Conservation (phyloP, 2,888 invertebrate genomes). For the Amiota communis region DNA sequence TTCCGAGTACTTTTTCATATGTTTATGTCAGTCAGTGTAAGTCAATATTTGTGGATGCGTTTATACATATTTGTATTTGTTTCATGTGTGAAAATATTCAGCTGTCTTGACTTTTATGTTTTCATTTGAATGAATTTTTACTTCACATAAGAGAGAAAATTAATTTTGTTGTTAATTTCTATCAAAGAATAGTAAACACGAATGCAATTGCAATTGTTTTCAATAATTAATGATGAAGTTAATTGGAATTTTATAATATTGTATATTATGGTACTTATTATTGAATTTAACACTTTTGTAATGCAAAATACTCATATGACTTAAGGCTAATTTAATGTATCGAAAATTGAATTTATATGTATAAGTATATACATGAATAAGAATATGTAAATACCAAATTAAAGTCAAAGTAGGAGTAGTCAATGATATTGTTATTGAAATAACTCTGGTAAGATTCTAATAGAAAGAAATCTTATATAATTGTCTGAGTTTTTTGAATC, state of each 20-base stretch:
- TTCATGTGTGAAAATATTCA: constrained; percentile 47
- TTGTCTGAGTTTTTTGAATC: no score
- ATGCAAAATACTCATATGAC: neutral
- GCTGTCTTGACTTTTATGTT: constrained; percentile 41
- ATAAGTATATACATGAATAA: no score
- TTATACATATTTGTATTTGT: constrained; percentile 32
- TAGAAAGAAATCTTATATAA: no score
- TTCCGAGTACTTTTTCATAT: constrained; percentile 36
- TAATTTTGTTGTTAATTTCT: no score
- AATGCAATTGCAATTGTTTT: neutral
- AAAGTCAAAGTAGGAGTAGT: no score
- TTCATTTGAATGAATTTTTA: neutral
- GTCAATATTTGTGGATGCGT: neutral
- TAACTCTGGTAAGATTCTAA: no score
- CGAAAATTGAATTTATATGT: no score
- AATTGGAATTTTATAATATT: constrained; percentile 32
- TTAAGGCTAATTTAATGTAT: no score
- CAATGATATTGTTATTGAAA: no score
- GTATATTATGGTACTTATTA: neutral
- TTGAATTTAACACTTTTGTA: neutral
- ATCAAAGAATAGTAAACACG: no score
- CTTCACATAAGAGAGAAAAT: no score
- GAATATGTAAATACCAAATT: no score
- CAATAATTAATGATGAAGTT: constrained; percentile 22
- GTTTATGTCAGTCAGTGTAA: neutral